Evolutionary conservation across 2,797 vertebrate genomes (phyloP).

Genomic region (Bradypus variegatus): DNA sequence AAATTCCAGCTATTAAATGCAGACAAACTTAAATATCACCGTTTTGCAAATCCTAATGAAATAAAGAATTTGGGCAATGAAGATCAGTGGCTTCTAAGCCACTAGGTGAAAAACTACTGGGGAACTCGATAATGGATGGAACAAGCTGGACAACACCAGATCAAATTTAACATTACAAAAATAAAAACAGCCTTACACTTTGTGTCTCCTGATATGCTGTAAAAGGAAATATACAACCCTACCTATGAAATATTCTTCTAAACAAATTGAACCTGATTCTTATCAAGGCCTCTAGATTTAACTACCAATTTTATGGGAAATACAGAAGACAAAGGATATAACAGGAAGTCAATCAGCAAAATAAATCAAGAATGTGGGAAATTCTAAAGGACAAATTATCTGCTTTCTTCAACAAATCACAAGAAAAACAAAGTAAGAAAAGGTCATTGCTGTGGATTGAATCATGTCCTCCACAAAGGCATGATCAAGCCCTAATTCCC

Average conservation of each 20-base stretch:
- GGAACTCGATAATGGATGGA: neutral
- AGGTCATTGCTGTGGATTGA: neutral
- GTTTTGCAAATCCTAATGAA: neutral
- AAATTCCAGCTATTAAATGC: slow-evolving; percentile 1
- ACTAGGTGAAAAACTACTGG: neutral
- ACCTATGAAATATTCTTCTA: slow-evolving; percentile 3
- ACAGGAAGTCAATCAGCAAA: slow-evolving; percentile 8
- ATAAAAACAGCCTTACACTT: neutral
- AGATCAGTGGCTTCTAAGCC: neutral
- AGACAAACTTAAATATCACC: slow-evolving; percentile 18
- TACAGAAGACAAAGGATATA: neutral
- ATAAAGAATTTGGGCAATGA: neutral
- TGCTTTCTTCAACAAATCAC: neutral
- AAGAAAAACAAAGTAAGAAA: neutral
- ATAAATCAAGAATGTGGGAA: neutral
- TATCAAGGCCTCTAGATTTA: neutral
- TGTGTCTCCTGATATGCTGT: neutral
- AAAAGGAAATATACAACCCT: neutral
- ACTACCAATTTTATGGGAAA: neutral
- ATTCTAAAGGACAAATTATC: neutral
- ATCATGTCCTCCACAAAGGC: too few species aligned
- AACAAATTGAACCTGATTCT: neutral
- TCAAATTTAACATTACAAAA: slow-evolving; percentile 12
- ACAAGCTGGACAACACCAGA: neutral
- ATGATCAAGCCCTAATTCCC: too few species aligned